Percentiles rank a stretch among this genome's conserved stretches.
These are phyloP conservation scores for Colletes collaris DNA, from an alignment of 2,888 invertebrate species.

Conservation along the genomic window DNA sequence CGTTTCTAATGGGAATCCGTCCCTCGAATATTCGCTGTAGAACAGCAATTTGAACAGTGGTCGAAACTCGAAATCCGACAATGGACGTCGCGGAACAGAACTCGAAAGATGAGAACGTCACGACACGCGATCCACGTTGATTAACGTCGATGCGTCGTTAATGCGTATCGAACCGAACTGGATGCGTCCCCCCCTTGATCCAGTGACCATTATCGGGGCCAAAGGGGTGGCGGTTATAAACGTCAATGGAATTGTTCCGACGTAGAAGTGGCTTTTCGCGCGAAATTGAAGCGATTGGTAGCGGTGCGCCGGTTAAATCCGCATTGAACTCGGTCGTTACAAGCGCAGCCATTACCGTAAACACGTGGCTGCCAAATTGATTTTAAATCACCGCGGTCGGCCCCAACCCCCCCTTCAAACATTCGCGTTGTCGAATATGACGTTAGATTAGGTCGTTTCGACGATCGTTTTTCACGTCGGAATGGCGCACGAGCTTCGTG, in stretches of 20 bases:
- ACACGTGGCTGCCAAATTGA: slow-evolving; percentile 66
- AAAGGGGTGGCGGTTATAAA: slow-evolving; percentile 53
- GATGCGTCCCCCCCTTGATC: slow-evolving; percentile 31
- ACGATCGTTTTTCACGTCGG: slow-evolving; percentile 21
- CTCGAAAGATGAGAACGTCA: background rate
- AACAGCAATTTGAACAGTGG: too few species aligned
- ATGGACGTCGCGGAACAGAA: too few species aligned
- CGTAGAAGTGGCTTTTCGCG: slow-evolving; percentile 40
- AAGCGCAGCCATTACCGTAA: slow-evolving; percentile 67
- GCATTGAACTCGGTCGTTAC: slow-evolving; percentile 56
- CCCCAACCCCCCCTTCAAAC: background rate
- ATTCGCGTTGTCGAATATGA: slow-evolving; percentile 24
- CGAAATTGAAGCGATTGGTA: slow-evolving; percentile 31
- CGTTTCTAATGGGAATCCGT: too few species aligned
- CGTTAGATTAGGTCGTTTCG: slow-evolving; percentile 28
- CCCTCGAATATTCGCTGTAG: too few species aligned
- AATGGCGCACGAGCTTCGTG: background rate
- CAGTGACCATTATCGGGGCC: slow-evolving; percentile 34
- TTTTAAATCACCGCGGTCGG: slow-evolving; percentile 59
- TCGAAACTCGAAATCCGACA: too few species aligned
- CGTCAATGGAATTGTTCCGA: slow-evolving; percentile 61
- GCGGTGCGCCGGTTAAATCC: slow-evolving; percentile 60
- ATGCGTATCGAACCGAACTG: slow-evolving; percentile 11
- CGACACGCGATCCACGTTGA: background rate
- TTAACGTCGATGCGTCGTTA: slow-evolving; percentile 17